Evolutionary conservation across 2,797 vertebrate genomes (phyloP), one percentile per base, ranked within the genome.

Genomic region (Sebastes miniatus): DNA sequence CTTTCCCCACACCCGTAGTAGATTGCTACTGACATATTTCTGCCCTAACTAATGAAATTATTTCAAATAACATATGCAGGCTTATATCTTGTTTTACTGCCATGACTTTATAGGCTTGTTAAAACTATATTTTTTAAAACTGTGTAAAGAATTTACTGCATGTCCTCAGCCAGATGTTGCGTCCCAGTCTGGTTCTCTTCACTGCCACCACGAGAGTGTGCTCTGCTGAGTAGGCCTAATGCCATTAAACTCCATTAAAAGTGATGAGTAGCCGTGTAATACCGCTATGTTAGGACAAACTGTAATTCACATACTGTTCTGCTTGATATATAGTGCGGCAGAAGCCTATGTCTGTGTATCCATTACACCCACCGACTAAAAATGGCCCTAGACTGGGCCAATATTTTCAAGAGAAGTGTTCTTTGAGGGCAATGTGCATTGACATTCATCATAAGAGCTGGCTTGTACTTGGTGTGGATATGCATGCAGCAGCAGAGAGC

Each of bases 161-260:
- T 12, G 34, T 43, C 43, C 16, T 10, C 72, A 6, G 77, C 72
- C 72, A 82, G 81, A 75, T 84, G 73, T 59, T 67, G 16, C 32
- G 5, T 22, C 29, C 43, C 32, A 71, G 79, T 59, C 54, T 76
- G 61, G 31, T 36, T 62, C 68, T 52, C 67, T 54, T 71, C 74
- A 5, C 32, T 36, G 62, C 68, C 31, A 54, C 52, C 27, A 43
- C 13, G 14, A 62, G 57, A 59, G 16, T 63, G 66, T 24, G 52
- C 52, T 79, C 52, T 74, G 81, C 81, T 83, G 71, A 77, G 74
- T 58, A 1, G 50, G 36, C 57, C 11, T 34, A 50, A 52, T 73
- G 67, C 43, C 80, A 74, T 82, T 82, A 79, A 77, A 80, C 79
- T 76, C 81, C 80, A 79, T 88, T 88, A 77, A 81, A 84, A 75